Percentiles rank a stretch among this genome's conserved stretches.
These are phyloP conservation scores for Limanda limanda DNA, from an alignment of 2,113 vertebrate genomes.

Conservation along the genomic window DNA sequence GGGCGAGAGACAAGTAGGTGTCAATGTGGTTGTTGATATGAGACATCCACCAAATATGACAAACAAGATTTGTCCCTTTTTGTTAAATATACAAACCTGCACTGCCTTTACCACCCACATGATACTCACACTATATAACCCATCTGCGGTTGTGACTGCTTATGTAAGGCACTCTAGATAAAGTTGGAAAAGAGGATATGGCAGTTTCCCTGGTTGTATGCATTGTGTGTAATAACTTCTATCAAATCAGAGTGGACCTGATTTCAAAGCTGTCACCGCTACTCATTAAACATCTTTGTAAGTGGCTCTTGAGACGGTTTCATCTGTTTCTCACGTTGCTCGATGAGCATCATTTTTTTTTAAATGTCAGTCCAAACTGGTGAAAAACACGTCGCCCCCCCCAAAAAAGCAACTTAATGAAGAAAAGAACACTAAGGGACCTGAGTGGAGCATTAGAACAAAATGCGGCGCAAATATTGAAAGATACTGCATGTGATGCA, in stretches of 20 bases:
- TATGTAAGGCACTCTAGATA: background rate
- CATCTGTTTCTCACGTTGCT: conserved; percentile 6
- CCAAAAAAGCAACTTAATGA: background rate
- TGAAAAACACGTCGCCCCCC: background rate
- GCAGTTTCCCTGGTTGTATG: background rate
- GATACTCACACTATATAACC: background rate
- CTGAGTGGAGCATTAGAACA: conserved; percentile 19
- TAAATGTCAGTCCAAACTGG: background rate
- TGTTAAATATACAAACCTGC: background rate
- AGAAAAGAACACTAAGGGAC: conserved; percentile 12
- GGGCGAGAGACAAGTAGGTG: too few relatives aligned
- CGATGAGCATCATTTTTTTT: background rate
- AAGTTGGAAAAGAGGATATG: background rate
- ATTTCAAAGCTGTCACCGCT: conserved; percentile 23
- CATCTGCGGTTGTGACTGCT: background rate
- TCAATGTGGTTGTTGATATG: too few relatives aligned
- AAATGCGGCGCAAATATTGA: conserved; percentile 30
- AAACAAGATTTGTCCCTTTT: background rate
- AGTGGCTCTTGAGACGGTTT: conserved; percentile 37
- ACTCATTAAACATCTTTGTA: conserved; percentile 36
- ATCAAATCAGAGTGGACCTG: conserved; percentile 6
- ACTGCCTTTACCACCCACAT: background rate
- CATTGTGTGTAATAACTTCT: conserved; percentile 28
- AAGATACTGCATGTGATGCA: conserved; percentile 37
- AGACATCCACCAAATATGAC: background rate